Base-by-base conservation (phyloP, 2,888 invertebrate species). In the Archips crataeganus region DNA sequence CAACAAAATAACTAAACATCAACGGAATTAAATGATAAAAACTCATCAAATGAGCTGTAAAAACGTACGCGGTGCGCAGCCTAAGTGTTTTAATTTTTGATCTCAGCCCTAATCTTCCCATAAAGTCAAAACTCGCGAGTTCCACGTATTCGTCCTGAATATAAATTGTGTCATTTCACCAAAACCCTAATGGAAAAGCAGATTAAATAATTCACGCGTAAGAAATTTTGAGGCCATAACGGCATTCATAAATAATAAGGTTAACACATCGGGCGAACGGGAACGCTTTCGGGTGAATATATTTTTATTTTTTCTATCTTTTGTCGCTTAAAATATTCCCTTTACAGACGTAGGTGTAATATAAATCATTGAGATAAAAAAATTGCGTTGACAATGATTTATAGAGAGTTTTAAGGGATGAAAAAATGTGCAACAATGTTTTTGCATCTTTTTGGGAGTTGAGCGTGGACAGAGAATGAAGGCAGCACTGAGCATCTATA, bases 181-280 rank as follows among this genome's bases (percentile, higher is more conserved):
- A 86, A 90, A 92, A 90, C 90, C 90, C 88, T 93, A 93, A 94
- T 94, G 93, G 93, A 93, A 93, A 92, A 91, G 89, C 85, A 89
- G 91, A 93, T 93, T 93, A 92, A 93, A 93, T 94, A 92, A 93
- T 93, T 91, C 92, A 93, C 80, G 85, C 87, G 87, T 87, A 92
- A 93, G 92, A 90, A 92, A 92, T 92, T 92, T 92, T 90, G 89
- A 89, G 87, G 84, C 89, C 89, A 91, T 93, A 93, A 93, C 89
- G 85, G 86, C 85, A 84, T 93, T 87, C 89, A 93, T 93, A 93
- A 91, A 91, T 92, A 90, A 93, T 89, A 85, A 88, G 87, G 86
- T 88, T 90, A 88, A 88, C 90, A 91, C 89, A 87, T 88, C 78
- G 87, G 83, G 80, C 79, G 83, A 78, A 79, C 77, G 79, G 78